Conservation (phyloP, 2,888 invertebrate genomes). For the Myopa tessellatipennis region DNA sequence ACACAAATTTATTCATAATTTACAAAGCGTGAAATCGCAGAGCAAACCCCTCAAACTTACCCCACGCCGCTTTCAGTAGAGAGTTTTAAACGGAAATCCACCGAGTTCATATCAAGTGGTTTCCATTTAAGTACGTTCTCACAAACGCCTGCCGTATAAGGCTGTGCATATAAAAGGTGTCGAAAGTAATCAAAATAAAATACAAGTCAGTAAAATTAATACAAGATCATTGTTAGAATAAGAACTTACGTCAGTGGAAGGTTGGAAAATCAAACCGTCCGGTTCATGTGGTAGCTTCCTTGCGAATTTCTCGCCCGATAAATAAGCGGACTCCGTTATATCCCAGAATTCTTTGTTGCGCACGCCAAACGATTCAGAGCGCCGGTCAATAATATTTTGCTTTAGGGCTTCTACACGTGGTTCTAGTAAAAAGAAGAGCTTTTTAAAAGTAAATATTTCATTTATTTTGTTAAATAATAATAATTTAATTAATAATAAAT, state of each 20-base stretch:
- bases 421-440: constrained; percentile 51
- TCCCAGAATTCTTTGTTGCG: constrained; percentile 94
- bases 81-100: constrained; percentile 93
- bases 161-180: constrained; percentile 68
- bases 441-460: background rate
- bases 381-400: constrained; percentile 79
- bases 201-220: background rate
- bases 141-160: constrained; percentile 86
- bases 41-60: constrained; percentile 69
- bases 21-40: background rate
- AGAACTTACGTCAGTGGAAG: constrained; percentile 78
- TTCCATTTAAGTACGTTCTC: constrained; percentile 96
- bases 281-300: constrained; percentile 91
- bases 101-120: constrained; percentile 91
- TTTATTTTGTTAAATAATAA: too few species aligned
- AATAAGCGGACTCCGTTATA: constrained; percentile 75
- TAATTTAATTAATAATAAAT: too few species aligned
- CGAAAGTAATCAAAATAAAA: background rate
- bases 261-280: constrained; percentile 98
- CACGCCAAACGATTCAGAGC: constrained; percentile 89
- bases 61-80: constrained; percentile 78
- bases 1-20: background rate
- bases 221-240: background rate
- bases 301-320: constrained; percentile 87
- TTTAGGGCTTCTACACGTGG: constrained; percentile 80